Percentiles rank a stretch among this genome's conserved stretches.
These are phyloP conservation scores for Orestias chungarensis DNA, from an alignment of 2,797 vertebrate species.

Conservation along the genomic window DNA sequence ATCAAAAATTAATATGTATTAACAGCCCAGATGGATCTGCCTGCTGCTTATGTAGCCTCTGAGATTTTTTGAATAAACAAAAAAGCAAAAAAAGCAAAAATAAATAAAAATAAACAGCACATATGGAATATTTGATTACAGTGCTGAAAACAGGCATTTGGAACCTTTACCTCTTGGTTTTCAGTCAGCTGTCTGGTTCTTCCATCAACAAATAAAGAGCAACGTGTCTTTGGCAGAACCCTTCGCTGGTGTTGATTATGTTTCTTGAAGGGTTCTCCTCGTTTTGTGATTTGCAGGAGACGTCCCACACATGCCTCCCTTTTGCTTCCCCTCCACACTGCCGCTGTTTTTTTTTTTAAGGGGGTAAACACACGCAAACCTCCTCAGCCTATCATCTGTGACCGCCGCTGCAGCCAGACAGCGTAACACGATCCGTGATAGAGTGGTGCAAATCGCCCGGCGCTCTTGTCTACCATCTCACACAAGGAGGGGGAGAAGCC, in stretches of 20 bases:
- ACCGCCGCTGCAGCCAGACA: slow-evolving; percentile 82
- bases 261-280: slow-evolving; percentile 48
- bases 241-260: slow-evolving; percentile 45
- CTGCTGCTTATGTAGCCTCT: slow-evolving; percentile 6
- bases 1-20: neutral
- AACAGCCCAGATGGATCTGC: neutral
- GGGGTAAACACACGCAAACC: slow-evolving; percentile 79
- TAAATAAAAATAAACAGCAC: slow-evolving; percentile 10
- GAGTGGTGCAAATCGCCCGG: slow-evolving; percentile 81
- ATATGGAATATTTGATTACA: slow-evolving; percentile 4
- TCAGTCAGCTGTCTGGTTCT: neutral
- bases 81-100: too few relatives aligned
- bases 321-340: slow-evolving; percentile 46
- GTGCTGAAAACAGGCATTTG: neutral
- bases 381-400: slow-evolving; percentile 88
- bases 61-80: slow-evolving; percentile 13
- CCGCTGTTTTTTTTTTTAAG: slow-evolving; percentile 61
- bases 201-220: slow-evolving; percentile 30
- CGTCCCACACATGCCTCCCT: slow-evolving; percentile 63
- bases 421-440: slow-evolving; percentile 86
- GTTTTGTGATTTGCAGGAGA: slow-evolving; percentile 45
- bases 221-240: slow-evolving; percentile 34
- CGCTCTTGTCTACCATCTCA: slow-evolving; percentile 79
- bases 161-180: slow-evolving; percentile 42
- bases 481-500: slow-evolving; percentile 68